A percentile compares a stretch with the other conserved stretches of the same genome.
Conservation (phyloP, 2,888 invertebrate species). For the Dysmachus trigonus region DNA sequence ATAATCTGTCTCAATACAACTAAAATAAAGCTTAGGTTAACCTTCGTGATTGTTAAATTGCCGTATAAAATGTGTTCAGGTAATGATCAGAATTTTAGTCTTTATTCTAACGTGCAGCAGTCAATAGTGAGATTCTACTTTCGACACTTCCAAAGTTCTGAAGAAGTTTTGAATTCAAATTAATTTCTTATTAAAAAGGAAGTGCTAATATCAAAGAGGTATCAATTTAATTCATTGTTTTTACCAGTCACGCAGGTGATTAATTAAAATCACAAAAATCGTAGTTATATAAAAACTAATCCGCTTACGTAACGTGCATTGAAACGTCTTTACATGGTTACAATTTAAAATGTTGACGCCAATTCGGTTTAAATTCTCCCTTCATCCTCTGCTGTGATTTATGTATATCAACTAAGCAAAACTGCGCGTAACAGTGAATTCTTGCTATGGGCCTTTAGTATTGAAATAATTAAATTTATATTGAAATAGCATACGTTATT, state of each 20-base stretch:
- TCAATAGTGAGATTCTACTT: neutral
- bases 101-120: neutral
- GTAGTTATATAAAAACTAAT: neutral
- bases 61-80: neutral
- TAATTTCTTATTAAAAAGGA: neutral
- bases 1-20: neutral
- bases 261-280: neutral
- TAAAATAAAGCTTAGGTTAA: neutral
- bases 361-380: neutral
- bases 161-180: neutral
- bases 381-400: neutral
- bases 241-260: neutral
- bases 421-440: neutral
- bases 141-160: neutral
- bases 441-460: neutral
- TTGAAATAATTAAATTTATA: neutral
- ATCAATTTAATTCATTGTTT: neutral
- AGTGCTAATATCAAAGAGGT: neutral
- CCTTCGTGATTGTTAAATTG: neutral
- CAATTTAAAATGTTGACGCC: neutral
- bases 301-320: neutral
- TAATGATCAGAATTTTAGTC: neutral
- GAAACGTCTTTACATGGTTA: neutral
- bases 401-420: neutral
- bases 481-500: neutral